phyloP scores from a whole-genome alignment of 2,113 vertebrate genomes.

The Heptranchias perlo region DNA sequence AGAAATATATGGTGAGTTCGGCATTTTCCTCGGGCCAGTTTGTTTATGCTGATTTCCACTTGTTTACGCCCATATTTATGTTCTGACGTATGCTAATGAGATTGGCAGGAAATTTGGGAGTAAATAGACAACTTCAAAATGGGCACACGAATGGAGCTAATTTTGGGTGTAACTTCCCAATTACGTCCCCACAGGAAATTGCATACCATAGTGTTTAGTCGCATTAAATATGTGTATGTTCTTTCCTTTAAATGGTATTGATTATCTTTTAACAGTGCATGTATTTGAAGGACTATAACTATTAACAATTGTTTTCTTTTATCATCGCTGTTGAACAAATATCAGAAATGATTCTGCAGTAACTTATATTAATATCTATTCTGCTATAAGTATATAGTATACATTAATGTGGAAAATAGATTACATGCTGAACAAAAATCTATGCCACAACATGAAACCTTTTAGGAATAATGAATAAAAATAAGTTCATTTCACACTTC shows the following conservation, averaged over 20 bases:
- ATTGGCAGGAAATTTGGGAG: background rate
- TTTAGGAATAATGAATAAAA: conserved; percentile 1
- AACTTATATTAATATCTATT: background rate
- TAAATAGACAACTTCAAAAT: background rate
- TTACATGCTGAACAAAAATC: background rate
- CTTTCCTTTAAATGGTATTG: background rate
- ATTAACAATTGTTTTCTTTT: background rate
- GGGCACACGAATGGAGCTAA: background rate
- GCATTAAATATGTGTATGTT: background rate
- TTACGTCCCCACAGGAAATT: background rate
- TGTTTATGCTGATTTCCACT: background rate
- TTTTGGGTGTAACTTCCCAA: background rate
- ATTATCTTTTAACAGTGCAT: background rate
- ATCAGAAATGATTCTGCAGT: background rate
- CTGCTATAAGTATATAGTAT: background rate
- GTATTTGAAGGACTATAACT: background rate
- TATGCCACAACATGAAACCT: background rate
- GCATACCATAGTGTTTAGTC: background rate
- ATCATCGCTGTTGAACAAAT: background rate
- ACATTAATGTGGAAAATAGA: background rate
- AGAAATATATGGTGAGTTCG: background rate
- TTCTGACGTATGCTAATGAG: background rate
- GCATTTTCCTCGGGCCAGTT: background rate
- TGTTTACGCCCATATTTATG: background rate
- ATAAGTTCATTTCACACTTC: conserved; percentile 22